Conservation (phyloP, 1,140 invertebrate genomes). For the Monochamus saltuarius region DNA sequence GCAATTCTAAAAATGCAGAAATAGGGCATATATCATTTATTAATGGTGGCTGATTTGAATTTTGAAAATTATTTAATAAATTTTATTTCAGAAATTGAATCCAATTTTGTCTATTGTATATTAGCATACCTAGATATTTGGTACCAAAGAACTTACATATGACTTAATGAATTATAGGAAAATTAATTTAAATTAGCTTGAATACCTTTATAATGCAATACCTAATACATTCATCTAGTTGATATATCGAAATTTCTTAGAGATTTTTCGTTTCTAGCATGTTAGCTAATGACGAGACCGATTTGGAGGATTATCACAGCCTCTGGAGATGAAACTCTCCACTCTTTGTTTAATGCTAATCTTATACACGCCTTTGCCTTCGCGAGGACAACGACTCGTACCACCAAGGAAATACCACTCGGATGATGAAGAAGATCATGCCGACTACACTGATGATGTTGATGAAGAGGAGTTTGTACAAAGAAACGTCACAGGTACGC, state of each 20-base stretch:
- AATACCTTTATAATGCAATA: no score
- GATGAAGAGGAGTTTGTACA: slow-evolving; percentile 21
- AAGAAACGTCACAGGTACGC: slow-evolving; percentile 29
- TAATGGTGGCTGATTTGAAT: no score
- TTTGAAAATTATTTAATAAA: no score
- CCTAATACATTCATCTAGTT: background rate
- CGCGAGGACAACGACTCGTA: slow-evolving; percentile 34
- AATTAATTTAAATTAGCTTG: no score
- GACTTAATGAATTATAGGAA: no score
- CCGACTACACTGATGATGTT: slow-evolving; percentile 28
- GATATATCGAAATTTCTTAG: background rate
- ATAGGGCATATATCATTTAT: no score
- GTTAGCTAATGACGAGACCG: slow-evolving; percentile 35
- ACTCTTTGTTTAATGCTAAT: slow-evolving; percentile 32
- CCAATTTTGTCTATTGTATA: no score
- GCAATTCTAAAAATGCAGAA: no score
- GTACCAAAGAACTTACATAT: no score
- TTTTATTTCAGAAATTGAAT: no score
- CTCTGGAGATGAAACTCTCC: slow-evolving; percentile 42
- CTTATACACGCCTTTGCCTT: slow-evolving; percentile 35
- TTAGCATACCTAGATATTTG: no score
- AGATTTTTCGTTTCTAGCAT: slow-evolving; percentile 27
- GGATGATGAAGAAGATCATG: slow-evolving; percentile 42
- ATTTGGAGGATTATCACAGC: slow-evolving; percentile 28
- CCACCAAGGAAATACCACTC: slow-evolving; percentile 41